Base-by-base conservation (phyloP, 1,140 invertebrate species). In the Apocrypta bakeri region DNA sequence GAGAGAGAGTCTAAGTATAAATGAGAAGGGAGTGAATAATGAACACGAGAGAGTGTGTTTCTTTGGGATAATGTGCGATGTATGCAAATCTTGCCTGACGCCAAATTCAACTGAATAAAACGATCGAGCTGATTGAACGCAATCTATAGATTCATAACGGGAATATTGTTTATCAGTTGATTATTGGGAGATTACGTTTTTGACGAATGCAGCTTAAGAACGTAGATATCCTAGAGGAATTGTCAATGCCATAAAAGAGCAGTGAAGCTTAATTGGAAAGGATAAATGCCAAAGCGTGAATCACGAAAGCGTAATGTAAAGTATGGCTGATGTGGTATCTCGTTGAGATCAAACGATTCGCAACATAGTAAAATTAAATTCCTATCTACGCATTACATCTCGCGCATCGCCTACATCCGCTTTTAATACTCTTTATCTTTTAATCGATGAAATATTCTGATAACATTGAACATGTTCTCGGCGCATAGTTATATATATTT, bases 281-380 rank as follows among this genome's bases (percentile, higher is more conserved):
- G 56, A 40, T 14, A 40, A 74, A 74, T 25, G 11, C 9, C 17
- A 17, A 76, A 27, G 40, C 25, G 17, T 29, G 37, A 77, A 37
- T 61, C 48, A 29, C 25, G 66, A 12, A 12, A 24, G 33, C 33
- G 64, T 79, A 69, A 69, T 56, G 66, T 8, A 17, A 66, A 61
- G 24, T 63, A 80, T 66, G 79, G n/a, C 3, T 66, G 25, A 2
- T 56, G 2, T 56, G 29, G 56, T 81, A 74, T 81, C 37, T 81
- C 71, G 63, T 80, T 74, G 79, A 81, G 69, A 81, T 81, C 79
- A 81, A 74, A 74, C 29, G 27, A 79, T 68, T 29, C 74, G 24
- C 48, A 81, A 81, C 79, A 40, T 81, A 56, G 79, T n/a, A 66
- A 81, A 80, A 81, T 81, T 11, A 73, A 81, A 81, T 81, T 74